A percentile compares a stretch with the other conserved stretches of the same genome.
These are phyloP conservation scores for Pycnonotus jocosus DNA, from an alignment of 2,113 vertebrate species.

Conservation along the genomic window DNA sequence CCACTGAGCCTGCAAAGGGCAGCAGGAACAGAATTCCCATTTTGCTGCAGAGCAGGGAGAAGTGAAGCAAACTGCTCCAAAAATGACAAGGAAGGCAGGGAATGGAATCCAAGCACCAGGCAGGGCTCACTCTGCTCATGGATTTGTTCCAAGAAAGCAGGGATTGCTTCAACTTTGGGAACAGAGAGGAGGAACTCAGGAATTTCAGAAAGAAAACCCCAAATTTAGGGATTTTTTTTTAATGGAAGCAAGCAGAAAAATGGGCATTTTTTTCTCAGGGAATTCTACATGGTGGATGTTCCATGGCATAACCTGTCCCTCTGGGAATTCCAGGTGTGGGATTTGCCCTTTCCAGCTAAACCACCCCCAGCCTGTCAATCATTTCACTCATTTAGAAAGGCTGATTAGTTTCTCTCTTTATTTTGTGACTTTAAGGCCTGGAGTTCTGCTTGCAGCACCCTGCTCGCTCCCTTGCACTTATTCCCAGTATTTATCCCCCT, in stretches of 20 bases:
- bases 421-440: background rate
- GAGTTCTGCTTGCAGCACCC: background rate
- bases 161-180: background rate
- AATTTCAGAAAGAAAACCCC: background rate
- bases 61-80: background rate
- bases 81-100: background rate
- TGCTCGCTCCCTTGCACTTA: background rate
- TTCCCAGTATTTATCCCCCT: background rate
- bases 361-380: background rate
- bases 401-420: background rate
- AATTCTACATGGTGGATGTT: background rate
- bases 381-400: background rate
- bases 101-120: background rate
- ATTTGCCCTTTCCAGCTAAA: background rate
- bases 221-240: background rate
- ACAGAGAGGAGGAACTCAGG: background rate
- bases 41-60: background rate
- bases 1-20: background rate
- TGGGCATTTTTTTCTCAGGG: background rate
- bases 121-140: background rate
- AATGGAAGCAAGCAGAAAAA: background rate
- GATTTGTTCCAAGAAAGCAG: background rate
- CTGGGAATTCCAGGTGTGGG: background rate
- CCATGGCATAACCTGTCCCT: background rate
- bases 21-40: constrained; percentile 20